phyloP scores from a whole-genome alignment of 2,888 invertebrate genomes.

The Leptinotarsa tumamoca region DNA sequence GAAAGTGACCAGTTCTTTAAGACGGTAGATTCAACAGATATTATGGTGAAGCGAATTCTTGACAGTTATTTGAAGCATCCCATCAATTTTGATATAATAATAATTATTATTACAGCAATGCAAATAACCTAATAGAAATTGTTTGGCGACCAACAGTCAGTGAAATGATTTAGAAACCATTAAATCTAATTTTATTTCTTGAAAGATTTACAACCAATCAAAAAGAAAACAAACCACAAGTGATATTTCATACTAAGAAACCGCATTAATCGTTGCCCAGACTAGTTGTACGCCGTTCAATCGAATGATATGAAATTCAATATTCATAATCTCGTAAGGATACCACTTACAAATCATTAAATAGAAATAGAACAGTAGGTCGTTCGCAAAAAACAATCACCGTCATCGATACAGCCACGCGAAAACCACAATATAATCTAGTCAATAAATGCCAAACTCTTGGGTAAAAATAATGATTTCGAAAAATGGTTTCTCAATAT shows the following conservation, averaged over 20 bases:
- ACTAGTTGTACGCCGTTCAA: neutral
- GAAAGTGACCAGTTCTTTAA: no score
- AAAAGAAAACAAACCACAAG: neutral
- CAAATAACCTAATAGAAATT: no score
- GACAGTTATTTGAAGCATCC: no score
- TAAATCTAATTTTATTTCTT: neutral
- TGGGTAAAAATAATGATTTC: no score
- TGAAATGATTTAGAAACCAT: no score
- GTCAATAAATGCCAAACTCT: no score
- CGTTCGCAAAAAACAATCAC: constrained; percentile 26
- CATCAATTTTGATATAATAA: no score
- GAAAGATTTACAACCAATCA: neutral
- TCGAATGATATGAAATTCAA: neutral
- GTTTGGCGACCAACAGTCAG: no score
- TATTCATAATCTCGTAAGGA: constrained; percentile 12
- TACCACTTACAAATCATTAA: constrained; percentile 9
- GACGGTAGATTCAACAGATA: no score
- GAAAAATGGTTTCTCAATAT: no score
- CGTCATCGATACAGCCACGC: constrained; percentile 15
- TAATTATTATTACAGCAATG: no score
- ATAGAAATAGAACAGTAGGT: constrained; percentile 27
- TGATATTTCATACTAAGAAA: neutral
- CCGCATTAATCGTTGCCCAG: neutral
- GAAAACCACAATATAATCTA: constrained; percentile 20
- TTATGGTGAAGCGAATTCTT: no score